These are phyloP conservation scores for Schizopygopsis pylzovi DNA, from an alignment of 2,797 vertebrate species.

Conservation along the genomic window DNA sequence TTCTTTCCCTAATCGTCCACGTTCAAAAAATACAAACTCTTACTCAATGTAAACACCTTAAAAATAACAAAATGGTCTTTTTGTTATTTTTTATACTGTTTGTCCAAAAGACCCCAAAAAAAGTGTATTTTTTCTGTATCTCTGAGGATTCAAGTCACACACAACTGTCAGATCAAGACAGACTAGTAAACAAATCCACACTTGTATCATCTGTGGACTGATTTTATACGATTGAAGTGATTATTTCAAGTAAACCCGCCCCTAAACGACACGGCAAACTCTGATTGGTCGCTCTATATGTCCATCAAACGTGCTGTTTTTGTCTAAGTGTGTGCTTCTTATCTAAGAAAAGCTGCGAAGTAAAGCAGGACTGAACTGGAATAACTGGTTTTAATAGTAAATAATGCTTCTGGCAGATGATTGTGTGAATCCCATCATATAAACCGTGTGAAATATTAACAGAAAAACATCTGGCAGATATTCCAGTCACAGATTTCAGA, in stretches of 20 bases:
- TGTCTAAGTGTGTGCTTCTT: background rate
- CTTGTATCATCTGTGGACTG: too few species aligned
- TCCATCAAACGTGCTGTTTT: background rate
- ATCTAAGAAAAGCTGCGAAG: background rate
- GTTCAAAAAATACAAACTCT: too few species aligned
- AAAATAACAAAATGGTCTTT: too few species aligned
- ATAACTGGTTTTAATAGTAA: background rate
- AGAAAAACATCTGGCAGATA: slow-evolving; percentile 15
- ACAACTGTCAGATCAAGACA: too few species aligned
- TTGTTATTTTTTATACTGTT: too few species aligned
- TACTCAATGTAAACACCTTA: too few species aligned
- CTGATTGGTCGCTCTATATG: background rate
- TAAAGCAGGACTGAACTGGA: background rate
- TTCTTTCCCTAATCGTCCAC: too few species aligned
- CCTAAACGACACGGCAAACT: background rate
- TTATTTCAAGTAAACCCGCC: background rate
- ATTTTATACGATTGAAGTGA: background rate
- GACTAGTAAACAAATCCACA: too few species aligned
- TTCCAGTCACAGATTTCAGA: slow-evolving; percentile 1
- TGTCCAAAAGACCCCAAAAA: too few species aligned
- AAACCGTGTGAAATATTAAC: slow-evolving; percentile 21
- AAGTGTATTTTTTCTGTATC: too few species aligned
- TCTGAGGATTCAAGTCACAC: too few species aligned
- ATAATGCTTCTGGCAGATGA: background rate
- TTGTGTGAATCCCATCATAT: background rate